Conservation (phyloP, 2,113 vertebrate species). For the Vanacampus margaritifer region DNA sequence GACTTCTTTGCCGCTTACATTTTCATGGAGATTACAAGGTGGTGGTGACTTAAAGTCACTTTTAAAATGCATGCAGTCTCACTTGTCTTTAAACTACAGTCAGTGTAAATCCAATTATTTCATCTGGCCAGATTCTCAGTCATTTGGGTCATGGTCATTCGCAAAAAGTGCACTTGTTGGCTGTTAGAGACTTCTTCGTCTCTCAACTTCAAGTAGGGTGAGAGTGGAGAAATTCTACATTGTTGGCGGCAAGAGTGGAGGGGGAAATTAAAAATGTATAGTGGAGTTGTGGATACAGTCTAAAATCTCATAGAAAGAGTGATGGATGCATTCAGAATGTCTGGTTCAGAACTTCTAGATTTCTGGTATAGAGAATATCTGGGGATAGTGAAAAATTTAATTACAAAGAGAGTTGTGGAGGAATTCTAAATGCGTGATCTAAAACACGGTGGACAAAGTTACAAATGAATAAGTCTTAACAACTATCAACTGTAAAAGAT, state of each 20-base stretch:
- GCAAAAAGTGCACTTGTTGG: neutral
- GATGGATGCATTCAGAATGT: neutral
- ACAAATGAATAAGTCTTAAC: neutral
- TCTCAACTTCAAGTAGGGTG: neutral
- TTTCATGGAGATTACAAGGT: slow-evolving; percentile 16
- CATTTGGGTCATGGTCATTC: neutral
- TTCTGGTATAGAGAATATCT: neutral
- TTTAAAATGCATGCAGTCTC: neutral
- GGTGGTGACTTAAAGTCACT: neutral
- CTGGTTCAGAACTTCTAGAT: neutral
- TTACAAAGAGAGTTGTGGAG: too few relatives aligned
- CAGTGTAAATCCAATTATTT: neutral
- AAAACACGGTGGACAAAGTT: neutral
- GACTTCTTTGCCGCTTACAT: slow-evolving; percentile 34
- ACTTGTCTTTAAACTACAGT: neutral
- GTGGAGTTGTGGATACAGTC: neutral
- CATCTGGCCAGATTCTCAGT: neutral
- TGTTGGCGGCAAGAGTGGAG: neutral
- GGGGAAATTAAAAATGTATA: neutral
- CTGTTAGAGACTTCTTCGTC: neutral
- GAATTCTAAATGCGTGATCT: neutral
- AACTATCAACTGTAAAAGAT: neutral
- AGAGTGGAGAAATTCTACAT: neutral
- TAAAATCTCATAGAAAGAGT: neutral
- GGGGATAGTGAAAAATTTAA: neutral